These are phyloP conservation scores for Metaphire vulgaris DNA, from an alignment of 1,140 invertebrate species.

Conservation along the genomic window DNA sequence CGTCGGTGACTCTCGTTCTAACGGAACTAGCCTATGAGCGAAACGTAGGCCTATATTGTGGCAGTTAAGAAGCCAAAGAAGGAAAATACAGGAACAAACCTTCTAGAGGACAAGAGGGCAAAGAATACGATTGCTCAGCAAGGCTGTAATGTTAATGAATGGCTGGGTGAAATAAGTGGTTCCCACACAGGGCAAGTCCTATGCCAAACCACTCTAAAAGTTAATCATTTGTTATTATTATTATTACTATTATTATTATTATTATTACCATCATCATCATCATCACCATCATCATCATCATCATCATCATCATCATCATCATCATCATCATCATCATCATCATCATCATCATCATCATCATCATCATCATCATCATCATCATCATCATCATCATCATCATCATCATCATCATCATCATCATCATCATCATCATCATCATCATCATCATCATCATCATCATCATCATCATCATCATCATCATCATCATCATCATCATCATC, in stretches of 20 bases:
- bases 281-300: conserved; percentile 12
- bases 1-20: too few species aligned
- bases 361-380: conserved; percentile 8
- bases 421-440: conserved; percentile 21
- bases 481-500: conserved; percentile 12
- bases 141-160: too few species aligned
- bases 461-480: conserved; percentile 14
- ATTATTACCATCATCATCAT: neutral
- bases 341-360: neutral
- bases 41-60: too few species aligned
- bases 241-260: conserved; percentile 13
- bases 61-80: too few species aligned
- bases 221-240: neutral
- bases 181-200: too few species aligned
- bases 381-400: conserved; percentile 13
- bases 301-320: neutral
- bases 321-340: neutral
- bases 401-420: neutral
- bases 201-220: too few species aligned
- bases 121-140: too few species aligned
- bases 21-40: too few species aligned
- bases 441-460: conserved; percentile 13
- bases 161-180: too few species aligned
- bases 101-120: too few species aligned
- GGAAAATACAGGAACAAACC: too few species aligned